These are phyloP conservation scores for Lutraria rhynchaena DNA, from an alignment of 1,140 invertebrate species.

Conservation along the genomic window DNA sequence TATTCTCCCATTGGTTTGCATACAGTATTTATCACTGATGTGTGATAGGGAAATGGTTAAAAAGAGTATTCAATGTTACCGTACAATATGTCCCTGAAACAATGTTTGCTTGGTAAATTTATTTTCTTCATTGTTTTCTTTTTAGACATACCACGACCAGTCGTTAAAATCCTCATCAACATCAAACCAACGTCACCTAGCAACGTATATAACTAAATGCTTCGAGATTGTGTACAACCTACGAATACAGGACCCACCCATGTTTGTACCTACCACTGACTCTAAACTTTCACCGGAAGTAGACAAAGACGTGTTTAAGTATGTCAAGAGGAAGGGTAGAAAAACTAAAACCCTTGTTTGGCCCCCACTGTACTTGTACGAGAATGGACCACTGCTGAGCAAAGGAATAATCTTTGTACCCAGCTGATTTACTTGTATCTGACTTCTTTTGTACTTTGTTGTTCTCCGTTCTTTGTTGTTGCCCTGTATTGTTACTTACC, in stretches of 20 bases:
- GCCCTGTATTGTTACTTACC: no score
- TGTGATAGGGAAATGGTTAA: no score
- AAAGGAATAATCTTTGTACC: slow-evolving; percentile 41
- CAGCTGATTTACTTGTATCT: no score
- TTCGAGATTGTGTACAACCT: slow-evolving; percentile 12
- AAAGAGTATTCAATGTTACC: no score
- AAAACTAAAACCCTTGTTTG: slow-evolving; percentile 31
- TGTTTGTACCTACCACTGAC: neutral
- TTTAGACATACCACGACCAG: neutral
- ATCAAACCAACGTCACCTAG: neutral
- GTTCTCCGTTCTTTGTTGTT: no score
- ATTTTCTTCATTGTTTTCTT: neutral
- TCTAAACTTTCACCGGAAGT: neutral
- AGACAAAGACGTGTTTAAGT: slow-evolving; percentile 8
- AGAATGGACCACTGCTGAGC: slow-evolving; percentile 11
- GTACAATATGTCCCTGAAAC: no score
- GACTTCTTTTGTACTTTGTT: no score
- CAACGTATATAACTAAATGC: slow-evolving; percentile 31
- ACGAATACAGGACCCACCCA: slow-evolving; percentile 22
- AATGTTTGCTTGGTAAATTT: no score
- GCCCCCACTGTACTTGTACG: slow-evolving; percentile 36
- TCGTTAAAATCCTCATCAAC: neutral
- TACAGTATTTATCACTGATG: no score
- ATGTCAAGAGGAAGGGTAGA: slow-evolving; percentile 17
- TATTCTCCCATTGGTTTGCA: no score